Percentiles rank a stretch among this genome's conserved stretches.
Conservation (phyloP, 2,797 vertebrate species). For the Myripristis murdjan region DNA sequence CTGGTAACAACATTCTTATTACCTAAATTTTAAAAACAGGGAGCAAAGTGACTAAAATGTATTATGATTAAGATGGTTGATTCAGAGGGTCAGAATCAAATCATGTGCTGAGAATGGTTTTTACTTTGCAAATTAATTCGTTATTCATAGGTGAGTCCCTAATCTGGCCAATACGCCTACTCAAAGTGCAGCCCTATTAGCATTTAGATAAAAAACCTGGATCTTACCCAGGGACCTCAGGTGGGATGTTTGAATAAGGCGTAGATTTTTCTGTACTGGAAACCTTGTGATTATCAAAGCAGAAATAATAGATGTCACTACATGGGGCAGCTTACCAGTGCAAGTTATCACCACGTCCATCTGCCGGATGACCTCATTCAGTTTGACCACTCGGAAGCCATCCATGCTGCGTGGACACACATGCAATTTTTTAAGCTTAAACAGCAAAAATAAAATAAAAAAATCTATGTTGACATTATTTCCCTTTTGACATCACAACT, state of each 20-base stretch:
- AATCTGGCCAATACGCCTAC: neutral
- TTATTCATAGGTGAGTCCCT: neutral
- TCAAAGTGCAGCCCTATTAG: neutral
- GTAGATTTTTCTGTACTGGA: slow-evolving; percentile 1
- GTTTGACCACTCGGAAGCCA: slow-evolving; percentile 97
- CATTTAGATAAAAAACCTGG: slow-evolving; percentile 7
- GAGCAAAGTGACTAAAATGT: slow-evolving; percentile 3
- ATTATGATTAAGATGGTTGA: too few relatives aligned
- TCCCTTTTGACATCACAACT: neutral
- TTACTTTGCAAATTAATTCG: too few relatives aligned
- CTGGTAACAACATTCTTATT: slow-evolving; percentile 98
- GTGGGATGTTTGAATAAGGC: slow-evolving; percentile 17
- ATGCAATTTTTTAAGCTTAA: slow-evolving; percentile 3
- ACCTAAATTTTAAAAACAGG: slow-evolving; percentile 78
- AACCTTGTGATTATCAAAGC: slow-evolving; percentile 59
- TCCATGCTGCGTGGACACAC: slow-evolving; percentile 92
- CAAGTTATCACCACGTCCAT: slow-evolving; percentile 99
- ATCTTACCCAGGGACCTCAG: neutral
- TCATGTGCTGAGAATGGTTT: neutral
- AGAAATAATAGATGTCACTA: slow-evolving; percentile 59
- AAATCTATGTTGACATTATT: neutral
- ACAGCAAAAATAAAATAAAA: neutral
- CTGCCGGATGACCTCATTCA: slow-evolving; percentile 97
- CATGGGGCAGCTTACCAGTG: slow-evolving; percentile 89
- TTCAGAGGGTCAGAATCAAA: neutral